Conservation (phyloP, 2,888 invertebrate genomes). For the Podabrus alpinus region DNA sequence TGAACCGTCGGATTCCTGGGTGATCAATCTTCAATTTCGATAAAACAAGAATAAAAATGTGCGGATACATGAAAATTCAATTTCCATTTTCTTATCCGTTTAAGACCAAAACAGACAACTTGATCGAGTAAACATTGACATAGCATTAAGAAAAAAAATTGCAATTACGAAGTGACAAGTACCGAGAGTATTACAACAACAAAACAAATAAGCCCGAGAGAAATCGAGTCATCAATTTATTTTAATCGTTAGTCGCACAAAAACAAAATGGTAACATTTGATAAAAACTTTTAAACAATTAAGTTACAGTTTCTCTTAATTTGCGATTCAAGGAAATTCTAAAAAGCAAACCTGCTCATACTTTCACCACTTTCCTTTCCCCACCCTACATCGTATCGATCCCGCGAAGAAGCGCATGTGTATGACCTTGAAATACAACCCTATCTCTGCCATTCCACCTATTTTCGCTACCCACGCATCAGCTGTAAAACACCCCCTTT, state of each 20-base stretch:
- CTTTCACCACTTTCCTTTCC: slow-evolving; percentile 30
- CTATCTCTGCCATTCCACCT: slow-evolving; percentile 1
- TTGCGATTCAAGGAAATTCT: slow-evolving; percentile 14
- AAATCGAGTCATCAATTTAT: too few species aligned
- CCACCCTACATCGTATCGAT: slow-evolving; percentile 23
- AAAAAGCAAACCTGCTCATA: slow-evolving; percentile 10
- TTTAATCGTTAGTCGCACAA: too few species aligned
- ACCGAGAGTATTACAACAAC: background rate
- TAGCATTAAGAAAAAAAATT: background rate
- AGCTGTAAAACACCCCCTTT: slow-evolving; percentile 17
- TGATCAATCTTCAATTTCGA: background rate
- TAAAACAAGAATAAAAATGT: background rate
- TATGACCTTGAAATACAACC: slow-evolving; percentile 20
- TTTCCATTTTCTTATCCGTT: background rate
- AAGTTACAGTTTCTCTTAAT: slow-evolving; percentile 8
- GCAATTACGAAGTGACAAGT: background rate
- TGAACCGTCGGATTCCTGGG: background rate
- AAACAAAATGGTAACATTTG: background rate
- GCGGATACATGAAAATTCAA: background rate
- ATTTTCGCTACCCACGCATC: slow-evolving; percentile 6
- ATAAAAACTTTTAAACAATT: background rate
- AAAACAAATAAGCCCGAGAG: background rate
- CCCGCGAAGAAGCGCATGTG: slow-evolving; percentile 19
- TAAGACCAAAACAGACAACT: background rate
- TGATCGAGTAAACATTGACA: background rate